Evolutionary conservation across 2,888 invertebrate species (phyloP), one percentile per base, ranked within the genome.

Genomic region (Notodonta dromedarius): DNA sequence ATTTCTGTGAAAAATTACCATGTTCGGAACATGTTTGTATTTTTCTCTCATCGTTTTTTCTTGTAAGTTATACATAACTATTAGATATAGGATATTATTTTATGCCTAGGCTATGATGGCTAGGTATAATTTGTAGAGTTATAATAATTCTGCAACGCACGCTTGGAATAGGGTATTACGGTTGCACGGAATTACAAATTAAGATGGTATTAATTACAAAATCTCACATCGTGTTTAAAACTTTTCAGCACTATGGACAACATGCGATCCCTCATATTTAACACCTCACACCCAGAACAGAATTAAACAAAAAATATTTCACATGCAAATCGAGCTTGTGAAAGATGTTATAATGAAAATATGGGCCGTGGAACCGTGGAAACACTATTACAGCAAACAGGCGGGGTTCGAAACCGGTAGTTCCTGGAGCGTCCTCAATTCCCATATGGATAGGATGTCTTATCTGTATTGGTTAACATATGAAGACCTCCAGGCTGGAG

Each of bases 301-400:
- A 32, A 58, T 68, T 6, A 42, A 2, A 32, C 51, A 5, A 4
- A 76, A 70, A 61, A 3, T 74, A 7, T 0, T 8, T 9, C 11
- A 46, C 4, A 35, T 77, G 54, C 14, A 56, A 24, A 2, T 2
- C 6, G 77, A 74, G 62, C 7, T 74, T 24, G 12, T 73, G 0
- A 56, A 51, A n/a, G 78, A 82, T 56, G 71, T 73, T 6, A 56
- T 56, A 5, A 62, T 60, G 35, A 80, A 78, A 62, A 42, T 78
- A 58, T 9, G 67, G 32, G 56, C 64, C 5, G 14, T 79, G 14
- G 60, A 75, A 13, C 59, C 69, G 46, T 62, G 73, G 5, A 75
- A 56, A 58, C 4, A n/a, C 0, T 0, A n/a, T 1, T 66, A 66
- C 24, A 1, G 11, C 13, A 61, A 61, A 14, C 56, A 50, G 5